Evolutionary conservation across 2,113 vertebrate species (phyloP), one percentile per base, ranked within the genome.

Genomic region (Aramus guarauna): DNA sequence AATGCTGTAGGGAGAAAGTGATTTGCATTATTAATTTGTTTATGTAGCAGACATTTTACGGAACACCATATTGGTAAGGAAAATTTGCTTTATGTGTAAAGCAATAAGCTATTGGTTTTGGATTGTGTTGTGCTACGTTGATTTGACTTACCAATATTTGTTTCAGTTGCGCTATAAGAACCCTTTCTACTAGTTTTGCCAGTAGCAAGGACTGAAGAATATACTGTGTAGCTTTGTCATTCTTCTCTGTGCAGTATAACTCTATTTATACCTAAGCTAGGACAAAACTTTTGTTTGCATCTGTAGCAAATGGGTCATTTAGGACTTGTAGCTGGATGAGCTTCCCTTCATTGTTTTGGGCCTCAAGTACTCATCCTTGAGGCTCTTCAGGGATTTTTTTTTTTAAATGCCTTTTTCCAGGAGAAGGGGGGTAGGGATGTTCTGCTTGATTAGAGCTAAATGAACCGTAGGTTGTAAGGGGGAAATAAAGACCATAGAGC

Each of bases 121-220:
- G 1, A 20, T 68, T 60, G 26, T 66, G 14, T 75, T 79, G 22
- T 0, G 1, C 36, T 85, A 8, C 0, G 0, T 32, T 77, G 53
- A 55, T 64, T 47, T 23, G 21, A 21, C 4, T 48, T 71, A 45
- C 0, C 6, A 32, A 2, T 78, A 30, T 56, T 81, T 1, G 0
- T 69, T 73, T 0, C 0, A 75, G 27, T 55, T 87, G 34, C 11
- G 27, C 29, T 55, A 1, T 4, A 48, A 56, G 55, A 91, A 39
- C 19, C 13, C 4, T 85, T 88, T 69, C 12, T 12, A 19, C 12
- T 64, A 56, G 23, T 78, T 84, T 81, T 78, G 27, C 13, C 8
- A 3, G 43, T 59, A 75, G 34, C 11, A 75, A 39, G 21, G n/a
- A 30, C 48, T 62, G 48, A 69, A 85, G 59, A 81, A 29, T 56